These are phyloP conservation scores for Muricea muricata DNA, from an alignment of 92 coral and sea anemone species.

Conservation along the genomic window DNA sequence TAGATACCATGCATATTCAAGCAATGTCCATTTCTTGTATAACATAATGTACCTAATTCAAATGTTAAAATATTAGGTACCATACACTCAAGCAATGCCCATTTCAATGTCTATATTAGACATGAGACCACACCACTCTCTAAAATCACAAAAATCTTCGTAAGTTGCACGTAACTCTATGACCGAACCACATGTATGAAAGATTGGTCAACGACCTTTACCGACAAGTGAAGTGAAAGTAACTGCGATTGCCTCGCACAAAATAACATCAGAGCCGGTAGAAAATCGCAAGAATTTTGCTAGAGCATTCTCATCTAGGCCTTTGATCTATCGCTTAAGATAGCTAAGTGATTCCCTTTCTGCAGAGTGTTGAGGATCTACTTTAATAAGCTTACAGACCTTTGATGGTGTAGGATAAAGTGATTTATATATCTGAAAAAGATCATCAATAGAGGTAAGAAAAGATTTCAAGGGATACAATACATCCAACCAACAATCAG, in stretches of 20 bases:
- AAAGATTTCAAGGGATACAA: too few relatives aligned
- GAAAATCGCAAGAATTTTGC: not conserved
- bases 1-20: too few relatives aligned
- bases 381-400: slow-evolving; percentile 10
- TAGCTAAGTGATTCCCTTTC: too few relatives aligned
- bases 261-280: not conserved
- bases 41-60: too few relatives aligned
- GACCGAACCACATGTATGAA: slow-evolving; percentile 23
- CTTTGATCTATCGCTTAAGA: too few relatives aligned
- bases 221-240: not conserved
- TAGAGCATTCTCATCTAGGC: too few relatives aligned
- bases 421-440: not conserved
- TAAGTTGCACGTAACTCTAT: slow-evolving; percentile 21
- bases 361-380: not conserved
- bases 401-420: slow-evolving; percentile 14
- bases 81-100: too few relatives aligned
- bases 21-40: too few relatives aligned
- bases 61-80: too few relatives aligned
- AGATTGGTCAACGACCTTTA: not conserved
- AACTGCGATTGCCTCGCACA: not conserved
- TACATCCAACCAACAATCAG: too few relatives aligned
- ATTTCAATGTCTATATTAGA: too few relatives aligned
- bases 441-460: too few relatives aligned
- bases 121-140: slow-evolving; percentile 9
- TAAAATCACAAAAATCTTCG: slow-evolving; percentile 20